Evolutionary conservation across 1,140 invertebrate species (phyloP).

Genomic region (Archegozetes longisetosus): DNA sequence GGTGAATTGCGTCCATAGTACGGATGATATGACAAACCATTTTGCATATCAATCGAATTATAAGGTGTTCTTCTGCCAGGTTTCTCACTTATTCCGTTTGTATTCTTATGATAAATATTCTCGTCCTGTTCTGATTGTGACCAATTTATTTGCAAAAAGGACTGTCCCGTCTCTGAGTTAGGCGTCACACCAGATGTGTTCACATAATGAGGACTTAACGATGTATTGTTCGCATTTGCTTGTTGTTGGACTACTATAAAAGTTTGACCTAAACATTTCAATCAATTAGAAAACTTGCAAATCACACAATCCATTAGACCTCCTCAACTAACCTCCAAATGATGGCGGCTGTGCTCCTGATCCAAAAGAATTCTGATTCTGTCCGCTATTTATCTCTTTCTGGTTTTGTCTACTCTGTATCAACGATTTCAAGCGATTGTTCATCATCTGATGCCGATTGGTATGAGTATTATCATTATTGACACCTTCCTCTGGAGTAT

Average conservation of each 20-base stretch:
- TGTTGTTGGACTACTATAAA: conserved; percentile 1
- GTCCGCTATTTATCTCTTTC: conserved; percentile 16
- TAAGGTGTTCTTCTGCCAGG: neutral
- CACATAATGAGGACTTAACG: neutral
- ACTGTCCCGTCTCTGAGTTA: neutral
- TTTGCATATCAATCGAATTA: neutral
- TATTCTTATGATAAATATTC: neutral
- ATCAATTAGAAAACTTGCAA: no score
- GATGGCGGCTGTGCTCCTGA: conserved; percentile 7
- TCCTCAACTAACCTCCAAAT: conserved; percentile 3
- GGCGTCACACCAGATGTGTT: neutral
- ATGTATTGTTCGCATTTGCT: neutral
- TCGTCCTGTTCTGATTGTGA: neutral
- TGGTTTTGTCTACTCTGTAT: conserved; percentile 22
- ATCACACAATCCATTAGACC: neutral
- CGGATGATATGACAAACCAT: neutral
- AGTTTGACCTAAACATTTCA: neutral
- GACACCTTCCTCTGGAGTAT: neutral
- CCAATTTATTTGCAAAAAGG: neutral
- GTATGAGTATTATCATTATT: conserved; percentile 4
- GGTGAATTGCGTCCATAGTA: conserved; percentile 3
- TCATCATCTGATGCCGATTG: conserved; percentile 22
- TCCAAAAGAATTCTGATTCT: conserved; percentile 1
- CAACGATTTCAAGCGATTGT: conserved; percentile 22
- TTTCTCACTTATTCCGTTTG: neutral